Conservation (phyloP, 92 coral and sea anemone genomes). For the Metridium senile region DNA sequence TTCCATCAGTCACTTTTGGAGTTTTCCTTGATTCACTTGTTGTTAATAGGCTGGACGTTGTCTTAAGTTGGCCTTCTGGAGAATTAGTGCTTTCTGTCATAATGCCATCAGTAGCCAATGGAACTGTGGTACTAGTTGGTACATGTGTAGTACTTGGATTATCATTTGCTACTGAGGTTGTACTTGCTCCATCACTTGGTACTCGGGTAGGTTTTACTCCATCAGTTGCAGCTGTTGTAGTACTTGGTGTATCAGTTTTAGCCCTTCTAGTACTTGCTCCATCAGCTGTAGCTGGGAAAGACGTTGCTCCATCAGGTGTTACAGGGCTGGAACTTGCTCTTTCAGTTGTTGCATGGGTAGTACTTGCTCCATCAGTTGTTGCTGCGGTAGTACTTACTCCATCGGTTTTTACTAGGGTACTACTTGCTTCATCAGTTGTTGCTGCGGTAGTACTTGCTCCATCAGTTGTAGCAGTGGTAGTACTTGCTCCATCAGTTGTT, state of each 20-base stretch:
- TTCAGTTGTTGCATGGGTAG: background rate
- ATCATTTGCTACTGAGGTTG: constrained; percentile 1
- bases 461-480: constrained; percentile 13
- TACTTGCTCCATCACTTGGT: background rate
- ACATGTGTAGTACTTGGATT: constrained; percentile 12
- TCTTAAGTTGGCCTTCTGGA: background rate
- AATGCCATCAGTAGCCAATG: background rate
- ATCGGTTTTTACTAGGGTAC: background rate
- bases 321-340: background rate
- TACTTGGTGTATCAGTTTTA: constrained; percentile 20
- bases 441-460: constrained; percentile 8
- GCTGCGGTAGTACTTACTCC: background rate
- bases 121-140: constrained; percentile 15
- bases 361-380: background rate
- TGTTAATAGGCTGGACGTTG: background rate
- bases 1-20: background rate
- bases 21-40: constrained; percentile 1
- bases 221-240: constrained; percentile 24
- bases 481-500: constrained; percentile 3
- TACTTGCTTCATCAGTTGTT: constrained; percentile 30
- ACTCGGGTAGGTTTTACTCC: background rate
- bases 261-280: constrained; percentile 15
- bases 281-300: background rate
- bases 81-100: constrained; percentile 2
- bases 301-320: background rate